These are phyloP conservation scores for Tetragonula carbonaria DNA, from an alignment of 2,888 invertebrate species.

Conservation along the genomic window DNA sequence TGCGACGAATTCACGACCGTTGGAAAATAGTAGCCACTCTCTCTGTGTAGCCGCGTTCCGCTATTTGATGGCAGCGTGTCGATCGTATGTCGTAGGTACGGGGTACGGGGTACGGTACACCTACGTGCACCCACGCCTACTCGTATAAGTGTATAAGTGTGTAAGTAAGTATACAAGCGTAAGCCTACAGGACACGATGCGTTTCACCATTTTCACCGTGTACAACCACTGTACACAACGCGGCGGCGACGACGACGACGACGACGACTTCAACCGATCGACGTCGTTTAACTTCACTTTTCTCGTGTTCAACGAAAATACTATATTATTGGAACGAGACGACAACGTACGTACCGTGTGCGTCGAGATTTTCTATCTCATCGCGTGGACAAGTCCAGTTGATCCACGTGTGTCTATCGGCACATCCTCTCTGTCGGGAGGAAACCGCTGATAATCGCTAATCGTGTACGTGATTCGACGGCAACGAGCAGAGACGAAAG, in stretches of 20 bases:
- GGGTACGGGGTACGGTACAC: too few species aligned
- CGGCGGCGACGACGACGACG: background rate
- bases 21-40: slow-evolving; percentile 16
- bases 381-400: background rate
- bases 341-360: slow-evolving; percentile 15
- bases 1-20: slow-evolving; percentile 39
- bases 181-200: slow-evolving; percentile 7
- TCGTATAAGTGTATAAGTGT: too few species aligned
- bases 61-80: slow-evolving; percentile 2
- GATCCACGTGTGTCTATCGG: slow-evolving; percentile 1
- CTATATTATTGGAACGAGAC: slow-evolving; percentile 4
- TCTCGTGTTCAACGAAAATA: background rate
- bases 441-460: slow-evolving; percentile 10
- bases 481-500: slow-evolving; percentile 3
- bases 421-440: slow-evolving; percentile 2
- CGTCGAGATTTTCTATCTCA: background rate
- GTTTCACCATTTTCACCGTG: slow-evolving; percentile 21
- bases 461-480: slow-evolving; percentile 1
- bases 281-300: background rate
- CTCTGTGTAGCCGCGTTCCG: background rate
- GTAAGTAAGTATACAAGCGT: too few species aligned
- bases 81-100: background rate
- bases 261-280: slow-evolving; percentile 18
- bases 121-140: too few species aligned
- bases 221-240: background rate